Base-by-base conservation (phyloP, 1,140 invertebrate species). In the Dendrolimus punctatus region DNA sequence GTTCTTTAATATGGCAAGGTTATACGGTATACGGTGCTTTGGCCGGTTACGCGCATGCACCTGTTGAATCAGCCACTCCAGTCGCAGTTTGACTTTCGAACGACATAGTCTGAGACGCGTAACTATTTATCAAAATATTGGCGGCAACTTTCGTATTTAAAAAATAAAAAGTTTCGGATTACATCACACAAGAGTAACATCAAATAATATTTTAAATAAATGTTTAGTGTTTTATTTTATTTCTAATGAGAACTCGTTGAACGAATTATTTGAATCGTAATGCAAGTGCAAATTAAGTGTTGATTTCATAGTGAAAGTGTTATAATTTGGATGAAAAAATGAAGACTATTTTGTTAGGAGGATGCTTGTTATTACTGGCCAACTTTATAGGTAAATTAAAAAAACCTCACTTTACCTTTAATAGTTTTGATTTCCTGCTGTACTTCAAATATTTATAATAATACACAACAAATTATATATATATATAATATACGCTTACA, bases 11-110 rank as follows among this genome's bases (percentile, higher is more conserved):
- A 68, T 64, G 66, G 69, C 62, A 64, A 75, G 63, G 40, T 80
- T 66, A 75, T 71, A 66, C 43, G 62, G 58, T 66, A 75, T 71
- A 66, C 43, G 62, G 58, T 68, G 55, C 63, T 69, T 58, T 51
- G 23, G 50, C 55, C 46, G 51, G 57, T 60, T 60, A 57, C 41
- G 58, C 57, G 53, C 7, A 40, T 50, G 60, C 60, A 72, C 63
- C 57, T 67, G 70, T 66, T 52, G 60, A 52, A 45, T 57, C 64
- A 60, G 66, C 64, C 66, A 64, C 56, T 53, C 59, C 44, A 58
- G 53, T 51, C 63, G 61, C 78, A 82, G 79, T 84, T 77, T 76
- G 78, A 76, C 80, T 84, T 84, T 81, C 78, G 70, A 80, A 76
- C 72, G 73, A 43, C 63, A 55, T 60, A 51, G 60, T 52, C 57